Evolutionary conservation across 92 coral and sea anemone genomes (phyloP), one percentile per base, ranked within the genome.

Genomic region (Pocillopora grandis): DNA sequence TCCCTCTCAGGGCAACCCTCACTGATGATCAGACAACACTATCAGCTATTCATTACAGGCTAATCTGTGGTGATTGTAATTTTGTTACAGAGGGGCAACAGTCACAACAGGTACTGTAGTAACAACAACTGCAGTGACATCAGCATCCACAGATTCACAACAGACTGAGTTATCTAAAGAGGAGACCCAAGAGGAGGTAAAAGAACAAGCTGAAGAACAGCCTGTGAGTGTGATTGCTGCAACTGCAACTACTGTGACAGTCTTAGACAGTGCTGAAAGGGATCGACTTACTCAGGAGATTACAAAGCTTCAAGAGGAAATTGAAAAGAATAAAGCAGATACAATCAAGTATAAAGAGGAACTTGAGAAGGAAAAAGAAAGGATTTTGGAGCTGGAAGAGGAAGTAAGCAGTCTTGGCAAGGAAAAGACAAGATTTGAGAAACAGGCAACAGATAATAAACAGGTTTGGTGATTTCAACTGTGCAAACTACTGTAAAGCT

Each of bases 401-500:
- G 96, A 92, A 49, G 36, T 85, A 11, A 89, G 92, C 56, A 88
- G 87, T 27, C 81, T 94, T 63, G 88, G 94, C 76, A 89, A 89
- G 79, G 98, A 97, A 67, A 94, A 88, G 79, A 87, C 92, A 35
- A 91, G 95, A 84, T 97, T 83, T 82, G 97, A 94, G 78, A 93
- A 87, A 79, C 98, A 94, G 72, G 92, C 98, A n/a, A 78, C 95
- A 3, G 92, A 95, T 19, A 89, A 65, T 61, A 95, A 92, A 88
- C 97, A 97, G 98, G 99, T 97, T 71, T 73, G 86, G 63, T 42
- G 52, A 27, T 27, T 27, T 27, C 31, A 27, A 27, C 31, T 27
- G 31, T 27, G 31, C 31, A 27, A 27, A 27, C 31, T 27, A 27
- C 1, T 27, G 31, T 27, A 0, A 27, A 27, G 52, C 52, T 42